These are phyloP conservation scores for Cheirogaleus medius DNA, from an alignment of 2,113 vertebrate species.

Conservation along the genomic window DNA sequence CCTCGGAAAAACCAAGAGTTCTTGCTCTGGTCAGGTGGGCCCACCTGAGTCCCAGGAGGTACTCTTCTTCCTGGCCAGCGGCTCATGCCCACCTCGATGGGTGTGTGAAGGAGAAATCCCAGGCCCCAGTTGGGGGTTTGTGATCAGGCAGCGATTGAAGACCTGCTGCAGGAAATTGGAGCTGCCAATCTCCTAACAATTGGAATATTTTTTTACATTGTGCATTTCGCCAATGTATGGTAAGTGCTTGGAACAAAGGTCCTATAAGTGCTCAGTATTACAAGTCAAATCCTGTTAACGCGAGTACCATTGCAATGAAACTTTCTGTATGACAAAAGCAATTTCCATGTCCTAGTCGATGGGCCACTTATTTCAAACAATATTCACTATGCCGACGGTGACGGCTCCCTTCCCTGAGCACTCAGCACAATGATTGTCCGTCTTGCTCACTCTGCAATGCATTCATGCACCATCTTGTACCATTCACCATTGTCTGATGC, in stretches of 20 bases:
- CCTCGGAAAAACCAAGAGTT: not conserved
- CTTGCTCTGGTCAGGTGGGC: not conserved
- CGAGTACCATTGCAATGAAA: slow-evolving; percentile 45
- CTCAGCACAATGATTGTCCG: not conserved
- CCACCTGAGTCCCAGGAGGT: not conserved
- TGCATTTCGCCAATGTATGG: slow-evolving; percentile 46
- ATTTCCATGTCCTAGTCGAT: slow-evolving; percentile 62
- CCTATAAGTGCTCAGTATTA: slow-evolving; percentile 46
- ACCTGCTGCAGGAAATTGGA: slow-evolving; percentile 54
- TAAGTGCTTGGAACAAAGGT: slow-evolving; percentile 65
- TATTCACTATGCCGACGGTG: not conserved
- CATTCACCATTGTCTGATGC: not conserved
- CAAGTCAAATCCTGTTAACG: slow-evolving; percentile 55
- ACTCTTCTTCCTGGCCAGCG: not conserved
- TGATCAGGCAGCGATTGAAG: slow-evolving; percentile 32
- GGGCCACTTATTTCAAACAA: slow-evolving; percentile 70
- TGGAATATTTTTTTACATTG: not conserved
- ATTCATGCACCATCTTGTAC: not conserved
- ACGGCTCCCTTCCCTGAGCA: not conserved
- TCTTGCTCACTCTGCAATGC: not conserved
- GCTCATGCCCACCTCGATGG: not conserved
- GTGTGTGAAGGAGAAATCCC: not conserved
- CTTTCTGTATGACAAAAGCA: slow-evolving; percentile 61
- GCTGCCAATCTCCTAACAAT: slow-evolving; percentile 58
- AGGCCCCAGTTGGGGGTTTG: not conserved